A percentile compares a stretch with the other conserved stretches of the same genome.
Evolutionary conservation across 2,888 invertebrate genomes (phyloP).

Genomic region (Ceriagrion tenellum): DNA sequence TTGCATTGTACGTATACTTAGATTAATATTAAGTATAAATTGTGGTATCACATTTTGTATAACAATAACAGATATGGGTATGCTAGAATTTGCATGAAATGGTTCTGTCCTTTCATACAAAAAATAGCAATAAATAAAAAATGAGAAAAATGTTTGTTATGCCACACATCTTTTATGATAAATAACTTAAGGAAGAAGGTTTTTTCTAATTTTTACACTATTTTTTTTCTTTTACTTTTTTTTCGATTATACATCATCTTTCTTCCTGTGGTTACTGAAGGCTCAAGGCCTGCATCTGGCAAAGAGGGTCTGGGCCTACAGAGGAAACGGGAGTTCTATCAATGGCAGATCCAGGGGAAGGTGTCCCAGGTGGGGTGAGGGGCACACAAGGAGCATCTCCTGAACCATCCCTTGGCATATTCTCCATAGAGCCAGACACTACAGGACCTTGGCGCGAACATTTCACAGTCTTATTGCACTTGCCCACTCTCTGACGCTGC

Average conservation of each 20-base stretch:
- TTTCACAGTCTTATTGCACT: slow-evolving; percentile 59
- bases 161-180: slow-evolving; percentile 40
- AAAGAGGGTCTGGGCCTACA: slow-evolving; percentile 50
- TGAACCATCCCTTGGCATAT: slow-evolving; percentile 46
- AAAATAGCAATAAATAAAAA: slow-evolving; percentile 54
- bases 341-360: slow-evolving; percentile 41
- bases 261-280: slow-evolving; percentile 19
- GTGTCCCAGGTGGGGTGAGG: slow-evolving; percentile 62
- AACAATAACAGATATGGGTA: slow-evolving; percentile 59
- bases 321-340: slow-evolving; percentile 39
- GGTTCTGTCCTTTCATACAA: slow-evolving; percentile 58
- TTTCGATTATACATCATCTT: neutral
- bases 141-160: slow-evolving; percentile 57
- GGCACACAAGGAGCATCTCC: slow-evolving; percentile 53
- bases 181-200: slow-evolving; percentile 55
- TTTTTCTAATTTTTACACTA: neutral
- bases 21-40: slow-evolving; percentile 60
- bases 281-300: slow-evolving; percentile 61
- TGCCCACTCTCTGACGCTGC: slow-evolving; percentile 46
- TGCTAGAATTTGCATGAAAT: slow-evolving; percentile 54
- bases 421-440: slow-evolving; percentile 18
- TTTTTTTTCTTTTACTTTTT: slow-evolving; percentile 27
- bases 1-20: slow-evolving; percentile 67
- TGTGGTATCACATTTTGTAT: slow-evolving; percentile 62
- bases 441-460: slow-evolving; percentile 36